Base-by-base conservation (phyloP, 1,140 invertebrate species). In the Agrypnia vestita region DNA sequence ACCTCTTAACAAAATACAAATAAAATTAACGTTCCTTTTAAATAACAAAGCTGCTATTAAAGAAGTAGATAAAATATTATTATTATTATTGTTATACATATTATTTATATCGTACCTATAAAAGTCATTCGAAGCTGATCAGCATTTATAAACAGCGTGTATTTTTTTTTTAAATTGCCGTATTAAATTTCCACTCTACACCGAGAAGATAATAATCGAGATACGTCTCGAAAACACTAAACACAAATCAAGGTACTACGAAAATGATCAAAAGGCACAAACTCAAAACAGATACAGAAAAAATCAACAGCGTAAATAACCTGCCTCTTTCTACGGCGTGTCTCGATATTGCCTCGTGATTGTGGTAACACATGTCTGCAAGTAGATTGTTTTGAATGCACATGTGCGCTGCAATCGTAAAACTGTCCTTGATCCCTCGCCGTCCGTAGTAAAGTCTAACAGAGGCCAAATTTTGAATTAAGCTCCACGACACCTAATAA, bases 341-440 rank as follows among this genome's bases (percentile, higher is more conserved):
- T 21, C 17, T 11, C 8, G 3, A 8, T 10, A 10, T 11, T 59
- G 55, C 17, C 11, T 10, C 21, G 55, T 17, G 11, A 17, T 9
- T 8, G 17, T 59, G 17, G 17, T 59, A 59, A 15, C 15, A 1
- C 55, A 25, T 43, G 13, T 13, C 21, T 64, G 19, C 13, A 19
- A 35, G 19, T 9, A 53, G 71, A 74, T 74, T 74, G 74, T 61
- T 76, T 76, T 76, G 67, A 46, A 72, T 78, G 77, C 77, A 82
- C 81, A 82, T 82, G 81, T 77, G 81, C 80, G 43, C 62, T 19
- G 71, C 53, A 79, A 83, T 83, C 82, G 82, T 83, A 83, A 83
- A 83, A 83, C 79, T 83, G 82, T 83, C 82, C 82, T 83, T 83
- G 82, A 83, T 83, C 82, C 82, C 53, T 73, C 56, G 74, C 47